These are phyloP conservation scores for Sylvilagus bachmani DNA, from an alignment of 2,113 vertebrate genomes.

Conservation along the genomic window DNA sequence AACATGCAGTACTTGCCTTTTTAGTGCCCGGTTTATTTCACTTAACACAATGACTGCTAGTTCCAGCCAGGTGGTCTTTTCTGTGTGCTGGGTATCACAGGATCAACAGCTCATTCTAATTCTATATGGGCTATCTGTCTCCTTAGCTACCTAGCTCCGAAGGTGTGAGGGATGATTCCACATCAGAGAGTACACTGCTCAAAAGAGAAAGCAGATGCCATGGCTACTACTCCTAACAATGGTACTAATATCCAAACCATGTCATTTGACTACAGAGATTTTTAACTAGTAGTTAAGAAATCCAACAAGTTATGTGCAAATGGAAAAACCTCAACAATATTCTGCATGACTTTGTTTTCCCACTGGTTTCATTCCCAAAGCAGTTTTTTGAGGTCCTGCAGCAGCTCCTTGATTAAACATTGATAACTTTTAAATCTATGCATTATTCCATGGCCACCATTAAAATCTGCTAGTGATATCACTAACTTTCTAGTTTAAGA, in stretches of 20 bases:
- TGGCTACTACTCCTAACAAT: slow-evolving; percentile 40
- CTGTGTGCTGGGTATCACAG: background rate
- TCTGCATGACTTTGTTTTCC: slow-evolving; percentile 42
- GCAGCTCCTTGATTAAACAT: slow-evolving; percentile 31
- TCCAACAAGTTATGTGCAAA: slow-evolving; percentile 34
- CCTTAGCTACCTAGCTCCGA: background rate
- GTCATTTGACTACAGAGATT: slow-evolving; percentile 57
- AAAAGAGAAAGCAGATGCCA: slow-evolving; percentile 49
- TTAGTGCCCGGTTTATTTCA: no score
- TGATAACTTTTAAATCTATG: slow-evolving; percentile 65
- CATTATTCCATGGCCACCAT: slow-evolving; percentile 60
- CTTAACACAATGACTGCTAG: no score
- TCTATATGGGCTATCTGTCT: background rate
- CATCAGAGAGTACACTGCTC: background rate
- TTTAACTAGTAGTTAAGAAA: slow-evolving; percentile 60
- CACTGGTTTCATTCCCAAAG: slow-evolving; percentile 61
- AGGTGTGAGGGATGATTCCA: background rate
- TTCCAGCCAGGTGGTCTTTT: background rate
- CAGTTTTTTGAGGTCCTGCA: slow-evolving; percentile 46
- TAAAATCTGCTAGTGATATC: slow-evolving; percentile 26
- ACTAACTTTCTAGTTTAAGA: slow-evolving; percentile 62
- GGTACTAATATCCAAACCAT: slow-evolving; percentile 55
- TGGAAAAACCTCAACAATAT: slow-evolving; percentile 49
- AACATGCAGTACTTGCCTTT: no score
- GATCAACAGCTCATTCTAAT: background rate